Conservation (phyloP, 2,113 vertebrate species). For the Neodontobutis hainanensis region DNA sequence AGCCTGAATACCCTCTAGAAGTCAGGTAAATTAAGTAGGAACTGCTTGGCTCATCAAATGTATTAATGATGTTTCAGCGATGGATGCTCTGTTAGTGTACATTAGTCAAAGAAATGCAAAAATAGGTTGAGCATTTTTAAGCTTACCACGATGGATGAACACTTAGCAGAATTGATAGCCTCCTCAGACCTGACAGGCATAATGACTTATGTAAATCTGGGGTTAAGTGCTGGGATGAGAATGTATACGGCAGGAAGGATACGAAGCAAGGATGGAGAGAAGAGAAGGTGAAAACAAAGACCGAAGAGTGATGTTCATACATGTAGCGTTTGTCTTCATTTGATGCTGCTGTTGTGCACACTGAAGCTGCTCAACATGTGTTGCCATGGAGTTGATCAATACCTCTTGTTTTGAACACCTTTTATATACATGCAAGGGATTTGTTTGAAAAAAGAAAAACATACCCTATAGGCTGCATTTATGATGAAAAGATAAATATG, state of each 20-base stretch:
- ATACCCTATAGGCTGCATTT: not conserved
- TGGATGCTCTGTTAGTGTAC: constrained; percentile 54
- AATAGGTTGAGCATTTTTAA: constrained; percentile 70
- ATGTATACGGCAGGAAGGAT: constrained; percentile 41
- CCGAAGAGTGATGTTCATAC: constrained; percentile 29
- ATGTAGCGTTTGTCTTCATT: constrained; percentile 41
- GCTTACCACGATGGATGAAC: constrained; percentile 66
- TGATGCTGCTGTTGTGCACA: constrained; percentile 2
- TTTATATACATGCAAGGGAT: constrained; percentile 7
- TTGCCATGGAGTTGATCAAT: constrained; percentile 23
- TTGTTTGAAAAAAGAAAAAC: constrained; percentile 11
- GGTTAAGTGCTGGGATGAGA: constrained; percentile 70
- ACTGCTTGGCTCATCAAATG: constrained; percentile 60
- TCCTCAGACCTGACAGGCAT: constrained; percentile 64
- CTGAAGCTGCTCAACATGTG: not conserved
- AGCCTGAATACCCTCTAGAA: constrained; percentile 14
- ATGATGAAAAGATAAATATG: not conserved
- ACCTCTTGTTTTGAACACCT: not conserved
- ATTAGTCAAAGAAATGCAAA: constrained; percentile 72
- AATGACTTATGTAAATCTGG: constrained; percentile 80
- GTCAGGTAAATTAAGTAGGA: constrained; percentile 42
- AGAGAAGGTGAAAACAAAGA: constrained; percentile 29
- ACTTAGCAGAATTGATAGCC: constrained; percentile 71
- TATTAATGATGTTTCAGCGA: constrained; percentile 49
- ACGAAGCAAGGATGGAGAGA: constrained; percentile 11